phyloP scores from a whole-genome alignment of 2,797 vertebrate species.

The Rhodeus uyekii region DNA sequence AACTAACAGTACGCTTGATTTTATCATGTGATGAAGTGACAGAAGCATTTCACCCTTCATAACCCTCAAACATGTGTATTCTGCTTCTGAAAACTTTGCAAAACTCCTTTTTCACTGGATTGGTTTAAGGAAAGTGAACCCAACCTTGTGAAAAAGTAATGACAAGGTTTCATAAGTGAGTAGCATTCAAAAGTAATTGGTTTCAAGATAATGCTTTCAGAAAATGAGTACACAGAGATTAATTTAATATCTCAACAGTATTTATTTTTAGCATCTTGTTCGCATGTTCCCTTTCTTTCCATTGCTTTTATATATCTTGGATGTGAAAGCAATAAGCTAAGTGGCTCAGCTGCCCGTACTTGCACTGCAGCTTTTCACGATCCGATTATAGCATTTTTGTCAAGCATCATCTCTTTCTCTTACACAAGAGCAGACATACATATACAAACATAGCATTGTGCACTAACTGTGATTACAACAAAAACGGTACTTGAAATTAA shows the following conservation, averaged over 20 bases:
- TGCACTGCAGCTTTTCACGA: constrained; percentile 31
- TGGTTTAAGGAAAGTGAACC: background rate
- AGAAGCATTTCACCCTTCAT: background rate
- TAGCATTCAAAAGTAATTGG: constrained; percentile 49
- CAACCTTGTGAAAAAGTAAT: constrained; percentile 5
- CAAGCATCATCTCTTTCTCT: constrained; percentile 30
- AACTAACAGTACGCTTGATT: no score
- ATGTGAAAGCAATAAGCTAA: constrained; percentile 58
- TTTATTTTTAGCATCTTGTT: constrained; percentile 56
- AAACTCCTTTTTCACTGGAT: constrained; percentile 1
- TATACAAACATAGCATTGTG: constrained; percentile 18
- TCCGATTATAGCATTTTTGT: constrained; percentile 49
- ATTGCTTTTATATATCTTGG: constrained; percentile 28
- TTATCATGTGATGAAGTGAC: background rate
- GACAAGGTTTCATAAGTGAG: constrained; percentile 24
- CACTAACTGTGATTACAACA: constrained; percentile 37
- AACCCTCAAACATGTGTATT: background rate
- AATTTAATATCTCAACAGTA: constrained; percentile 50
- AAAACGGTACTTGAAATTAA: constrained; percentile 47
- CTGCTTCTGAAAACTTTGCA: constrained; percentile 8
- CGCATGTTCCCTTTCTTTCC: constrained; percentile 35
- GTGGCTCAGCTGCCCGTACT: constrained; percentile 40
- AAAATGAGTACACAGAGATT: constrained; percentile 53
- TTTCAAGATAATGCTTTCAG: constrained; percentile 55
- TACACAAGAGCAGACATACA: background rate